Evolutionary conservation across 2,797 vertebrate genomes (phyloP), one percentile per base, ranked within the genome.

Genomic region (Furcifer pardalis): DNA sequence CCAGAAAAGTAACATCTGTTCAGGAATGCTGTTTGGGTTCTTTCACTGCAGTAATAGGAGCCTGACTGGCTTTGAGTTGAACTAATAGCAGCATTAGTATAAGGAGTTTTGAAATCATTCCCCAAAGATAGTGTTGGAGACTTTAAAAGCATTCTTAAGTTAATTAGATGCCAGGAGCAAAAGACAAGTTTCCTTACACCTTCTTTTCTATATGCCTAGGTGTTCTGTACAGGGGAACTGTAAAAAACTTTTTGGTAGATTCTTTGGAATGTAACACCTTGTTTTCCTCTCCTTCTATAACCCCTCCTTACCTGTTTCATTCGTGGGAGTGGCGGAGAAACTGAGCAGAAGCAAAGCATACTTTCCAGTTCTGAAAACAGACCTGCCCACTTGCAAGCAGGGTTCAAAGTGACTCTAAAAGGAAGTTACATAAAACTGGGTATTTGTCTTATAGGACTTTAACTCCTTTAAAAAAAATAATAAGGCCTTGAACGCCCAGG

Each of bases 211-310:
- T 82, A 65, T 21, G 37, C 82, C 72, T 74, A 72, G 49, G 68
- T 77, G 49, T 84, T 75, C 79, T 75, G 23, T 35, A 49, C 23
- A 44, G 5, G 44, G n/a, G n/a, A 4, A 15, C 23, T 49, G 9
- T 8, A 25, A 30, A 40, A 73, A 74, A 66, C 13, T 12, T 10
- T 17, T 30, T 68, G 2, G 32, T 25, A 35, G 46, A 32, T 30
- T 59, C 9, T 23, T 63, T 40, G 32, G 30, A 69, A 77, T 32
- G 7, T 4, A 40, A 72, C 71, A 0, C 87, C 13, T 4, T 83
- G 87, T 90, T 79, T 83, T 85, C 90, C 40, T 94, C 93, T 92
- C 91, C 90, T 30, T 94, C 93, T 92, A 91, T 79, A 72, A 88
- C 60, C 52, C 27, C 27, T 92, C 89, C 91, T 92, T 92, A 92